These are phyloP conservation scores for Sinocyclocheilus anshuiensis DNA, from an alignment of 2,113 vertebrate genomes.

Conservation along the genomic window DNA sequence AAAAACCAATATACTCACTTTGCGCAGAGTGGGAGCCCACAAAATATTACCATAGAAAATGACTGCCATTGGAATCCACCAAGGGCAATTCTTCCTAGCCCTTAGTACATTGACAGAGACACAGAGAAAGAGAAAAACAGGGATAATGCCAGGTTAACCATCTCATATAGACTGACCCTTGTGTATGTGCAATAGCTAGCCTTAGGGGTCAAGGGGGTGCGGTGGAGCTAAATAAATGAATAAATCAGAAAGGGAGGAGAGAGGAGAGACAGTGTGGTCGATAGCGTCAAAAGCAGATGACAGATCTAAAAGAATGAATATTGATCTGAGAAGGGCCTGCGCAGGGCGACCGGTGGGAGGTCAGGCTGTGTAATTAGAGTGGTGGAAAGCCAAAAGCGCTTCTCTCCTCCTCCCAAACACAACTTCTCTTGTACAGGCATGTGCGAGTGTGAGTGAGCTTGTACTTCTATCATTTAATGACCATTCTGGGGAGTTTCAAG, in stretches of 20 bases:
- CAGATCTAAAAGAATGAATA: constrained; percentile 87
- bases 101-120: constrained; percentile 34
- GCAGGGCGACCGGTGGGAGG: constrained; percentile 78
- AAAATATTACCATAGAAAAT: constrained; percentile 62
- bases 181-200: constrained; percentile 48
- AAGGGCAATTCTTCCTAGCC: constrained; percentile 54
- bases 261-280: constrained; percentile 75
- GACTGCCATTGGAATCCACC: constrained; percentile 49
- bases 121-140: constrained; percentile 37
- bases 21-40: constrained; percentile 33
- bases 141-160: constrained; percentile 56
- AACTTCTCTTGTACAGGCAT: constrained; percentile 10
- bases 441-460: neutral
- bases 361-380: constrained; percentile 79
- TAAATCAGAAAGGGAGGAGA: constrained; percentile 69
- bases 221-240: constrained; percentile 72
- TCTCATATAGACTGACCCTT: constrained; percentile 43
- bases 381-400: constrained; percentile 62
- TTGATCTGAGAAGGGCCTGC: constrained; percentile 77
- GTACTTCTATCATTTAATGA: too few species aligned
- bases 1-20: constrained; percentile 53
- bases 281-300: constrained; percentile 83
- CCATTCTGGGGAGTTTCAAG: too few species aligned
- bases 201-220: constrained; percentile 38
- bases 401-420: constrained; percentile 24